A percentile compares a stretch with the other conserved stretches of the same genome.
Evolutionary conservation across 2,113 vertebrate genomes (phyloP).

Genomic region (Peromyscus leucopus): DNA sequence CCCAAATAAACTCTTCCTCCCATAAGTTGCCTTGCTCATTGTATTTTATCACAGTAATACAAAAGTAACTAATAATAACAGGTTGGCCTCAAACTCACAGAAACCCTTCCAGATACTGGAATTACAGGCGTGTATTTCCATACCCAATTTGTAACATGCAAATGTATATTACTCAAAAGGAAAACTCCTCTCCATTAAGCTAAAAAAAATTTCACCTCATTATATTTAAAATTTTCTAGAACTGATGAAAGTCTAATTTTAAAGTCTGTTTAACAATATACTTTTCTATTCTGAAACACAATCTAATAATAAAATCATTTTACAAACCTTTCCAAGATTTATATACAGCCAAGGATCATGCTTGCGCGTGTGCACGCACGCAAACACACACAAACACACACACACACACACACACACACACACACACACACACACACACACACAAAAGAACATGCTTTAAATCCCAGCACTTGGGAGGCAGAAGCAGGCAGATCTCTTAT

Average conservation of each 20-base stretch:
- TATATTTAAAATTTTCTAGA: neutral
- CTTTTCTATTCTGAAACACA: slow-evolving; percentile 17
- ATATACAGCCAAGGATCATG: neutral
- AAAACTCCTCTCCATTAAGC: neutral
- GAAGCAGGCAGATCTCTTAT: neutral
- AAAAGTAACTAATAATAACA: neutral
- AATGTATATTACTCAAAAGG: neutral
- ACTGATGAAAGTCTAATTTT: neutral
- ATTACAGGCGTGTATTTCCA: neutral
- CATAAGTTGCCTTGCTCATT: neutral
- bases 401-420: too few relatives aligned
- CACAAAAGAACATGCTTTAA: neutral
- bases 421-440: too few relatives aligned
- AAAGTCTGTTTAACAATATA: slow-evolving; percentile 32
- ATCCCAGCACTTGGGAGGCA: neutral
- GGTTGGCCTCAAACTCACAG: neutral
- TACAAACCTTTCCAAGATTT: neutral
- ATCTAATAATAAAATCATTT: neutral
- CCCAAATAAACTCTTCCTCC: neutral
- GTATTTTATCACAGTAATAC: neutral
- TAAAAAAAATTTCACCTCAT: neutral
- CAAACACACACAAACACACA: too few relatives aligned
- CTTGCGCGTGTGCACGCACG: too few relatives aligned
- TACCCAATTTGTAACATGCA: neutral
- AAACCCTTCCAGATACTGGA: neutral